Conservation (phyloP, 2,888 invertebrate species). For the Gibbula magus region DNA sequence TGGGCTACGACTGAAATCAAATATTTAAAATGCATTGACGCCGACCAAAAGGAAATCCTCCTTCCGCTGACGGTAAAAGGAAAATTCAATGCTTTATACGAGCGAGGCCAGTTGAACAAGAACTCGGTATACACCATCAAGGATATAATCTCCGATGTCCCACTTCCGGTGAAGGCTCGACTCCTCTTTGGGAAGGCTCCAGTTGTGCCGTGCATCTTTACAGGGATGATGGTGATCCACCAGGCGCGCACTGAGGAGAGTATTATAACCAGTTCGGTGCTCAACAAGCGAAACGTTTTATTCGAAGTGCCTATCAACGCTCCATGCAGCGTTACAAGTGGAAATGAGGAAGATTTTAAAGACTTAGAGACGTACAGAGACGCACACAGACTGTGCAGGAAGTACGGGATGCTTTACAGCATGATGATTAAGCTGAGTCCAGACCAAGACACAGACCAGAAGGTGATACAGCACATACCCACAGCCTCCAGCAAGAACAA, state of each 20-base stretch:
- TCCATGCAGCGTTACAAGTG: constrained; percentile 39
- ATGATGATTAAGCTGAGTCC: constrained; percentile 64
- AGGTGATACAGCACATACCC: constrained; percentile 61
- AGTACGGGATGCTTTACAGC: constrained; percentile 56
- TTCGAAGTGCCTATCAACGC: constrained; percentile 58
- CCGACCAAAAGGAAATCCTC: constrained; percentile 55
- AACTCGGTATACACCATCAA: constrained; percentile 63
- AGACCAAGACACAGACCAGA: constrained; percentile 58
- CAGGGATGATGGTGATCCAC: constrained; percentile 59
- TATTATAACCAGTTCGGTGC: constrained; percentile 59
- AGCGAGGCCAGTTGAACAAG: constrained; percentile 51
- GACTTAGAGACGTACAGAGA: constrained; percentile 55
- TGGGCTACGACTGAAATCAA: constrained; percentile 59
- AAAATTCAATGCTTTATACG: constrained; percentile 64
- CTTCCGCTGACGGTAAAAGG: constrained; percentile 59
- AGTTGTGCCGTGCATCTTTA: constrained; percentile 65
- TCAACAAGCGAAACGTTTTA: constrained; percentile 63
- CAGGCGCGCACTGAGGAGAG: constrained; percentile 42
- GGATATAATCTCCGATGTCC: constrained; percentile 56
- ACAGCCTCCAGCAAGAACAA: constrained; percentile 47
- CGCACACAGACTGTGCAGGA: constrained; percentile 56
- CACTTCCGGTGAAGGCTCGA: constrained; percentile 62
- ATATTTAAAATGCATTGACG: constrained; percentile 61
- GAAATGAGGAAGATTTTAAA: constrained; percentile 48
- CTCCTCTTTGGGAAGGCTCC: constrained; percentile 67